Evolutionary conservation across 2,113 vertebrate species (phyloP), one percentile per base, ranked within the genome.

Genomic region (Excalfactoria chinensis): DNA sequence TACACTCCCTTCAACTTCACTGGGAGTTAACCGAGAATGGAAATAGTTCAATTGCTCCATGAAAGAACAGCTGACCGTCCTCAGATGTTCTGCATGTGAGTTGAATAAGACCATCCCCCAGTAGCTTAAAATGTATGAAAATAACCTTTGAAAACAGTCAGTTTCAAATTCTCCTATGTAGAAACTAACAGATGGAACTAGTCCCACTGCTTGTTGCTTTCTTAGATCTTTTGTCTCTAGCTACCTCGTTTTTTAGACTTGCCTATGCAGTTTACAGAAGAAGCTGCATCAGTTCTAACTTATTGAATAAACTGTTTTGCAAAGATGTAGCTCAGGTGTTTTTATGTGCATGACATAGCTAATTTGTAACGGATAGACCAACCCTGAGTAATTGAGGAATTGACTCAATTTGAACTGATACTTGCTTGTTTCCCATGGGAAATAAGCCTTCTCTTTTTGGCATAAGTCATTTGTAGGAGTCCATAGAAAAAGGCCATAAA

Each of bases 221-320:
- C n/a, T 80, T 67, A 73, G 51, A 26, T 90, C 55, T 87, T 58
- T 46, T 51, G 13, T 59, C n/a, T 73, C 10, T 78, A 58, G 37
- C 64, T 78, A 1, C 40, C 40, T 44, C 35, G 16, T 0, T 26
- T 56, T 71, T 44, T 3, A 88, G 48, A 40, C 26, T 67, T 69
- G 44, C n/a, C 88, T 19, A 2, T 75, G 53, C 58, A 78, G 74
- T 84, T 93, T 84, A 73, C 81, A 92, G 70, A 82, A 92, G 44
- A 49, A 75, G 74, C 55, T 88, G 30, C 76, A 73, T 79, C 68
- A 70, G 21, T 89, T 82, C 26, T 69, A 78, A 89, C 75, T 64
- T 66, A 69, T 62, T 79, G 74, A 75, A 89, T 25, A 84, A 93
- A 72, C 32, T 48, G 49, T 93, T 94, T 63, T 83, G 82, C 49